Conservation (phyloP, 1,140 invertebrate species). For the Drosophila auraria region DNA sequence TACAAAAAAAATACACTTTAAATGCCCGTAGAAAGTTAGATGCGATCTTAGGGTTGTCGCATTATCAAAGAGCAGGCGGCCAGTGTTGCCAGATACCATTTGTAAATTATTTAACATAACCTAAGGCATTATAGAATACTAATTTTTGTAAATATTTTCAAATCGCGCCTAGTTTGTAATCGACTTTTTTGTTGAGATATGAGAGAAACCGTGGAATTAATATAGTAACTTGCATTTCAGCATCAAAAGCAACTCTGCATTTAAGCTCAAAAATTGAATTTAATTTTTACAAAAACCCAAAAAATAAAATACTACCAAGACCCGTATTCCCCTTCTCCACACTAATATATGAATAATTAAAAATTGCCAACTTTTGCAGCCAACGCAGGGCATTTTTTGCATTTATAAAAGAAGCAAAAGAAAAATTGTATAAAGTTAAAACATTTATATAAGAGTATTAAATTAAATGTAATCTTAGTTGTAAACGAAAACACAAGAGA, state of each 20-base stretch:
- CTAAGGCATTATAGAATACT: constrained; percentile 74
- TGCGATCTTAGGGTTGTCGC: constrained; percentile 61
- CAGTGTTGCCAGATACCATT: constrained; percentile 69
- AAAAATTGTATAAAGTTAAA: constrained; percentile 76
- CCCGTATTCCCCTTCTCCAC: constrained; percentile 8
- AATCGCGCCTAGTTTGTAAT: constrained; percentile 70
- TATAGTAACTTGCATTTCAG: constrained; percentile 73
- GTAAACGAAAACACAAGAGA: constrained; percentile 51
- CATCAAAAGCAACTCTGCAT: constrained; percentile 71
- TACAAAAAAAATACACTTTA: constrained; percentile 46
- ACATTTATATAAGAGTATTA: constrained; percentile 72
- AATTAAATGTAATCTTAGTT: constrained; percentile 70
- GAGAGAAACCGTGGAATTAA: constrained; percentile 35
- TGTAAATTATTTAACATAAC: constrained; percentile 79
- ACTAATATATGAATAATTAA: constrained; percentile 27
- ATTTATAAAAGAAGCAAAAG: constrained; percentile 68
- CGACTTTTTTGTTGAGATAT: constrained; percentile 52
- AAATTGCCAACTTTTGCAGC: constrained; percentile 69
- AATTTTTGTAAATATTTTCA: constrained; percentile 77
- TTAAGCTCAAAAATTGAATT: constrained; percentile 82
- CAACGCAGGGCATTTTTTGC: constrained; percentile 67
- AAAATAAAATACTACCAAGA: constrained; percentile 29
- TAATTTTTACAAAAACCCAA: constrained; percentile 72
- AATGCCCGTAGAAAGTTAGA: constrained; percentile 55
- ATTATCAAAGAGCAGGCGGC: constrained; percentile 57